Conservation (phyloP, 1,140 invertebrate genomes). For the Calephelis nemesis region DNA sequence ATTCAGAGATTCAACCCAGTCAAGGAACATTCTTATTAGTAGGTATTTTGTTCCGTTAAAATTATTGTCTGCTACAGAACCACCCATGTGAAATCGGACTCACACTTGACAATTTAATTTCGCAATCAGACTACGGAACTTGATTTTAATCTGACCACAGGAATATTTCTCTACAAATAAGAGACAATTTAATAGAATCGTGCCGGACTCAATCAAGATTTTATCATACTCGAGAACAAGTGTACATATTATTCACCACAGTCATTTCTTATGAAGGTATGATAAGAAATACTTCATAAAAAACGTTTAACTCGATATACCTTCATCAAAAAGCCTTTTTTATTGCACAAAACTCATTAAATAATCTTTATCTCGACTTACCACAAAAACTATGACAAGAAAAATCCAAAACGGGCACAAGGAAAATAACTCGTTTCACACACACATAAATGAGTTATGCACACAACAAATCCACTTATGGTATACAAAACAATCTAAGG, state of each 20-base stretch:
- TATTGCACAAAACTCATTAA: constrained; percentile 11
- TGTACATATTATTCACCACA: not conserved
- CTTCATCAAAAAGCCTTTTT: not conserved
- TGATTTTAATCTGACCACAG: constrained; percentile 25
- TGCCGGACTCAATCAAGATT: constrained; percentile 36
- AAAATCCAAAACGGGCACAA: constrained; percentile 67
- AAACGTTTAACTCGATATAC: not conserved
- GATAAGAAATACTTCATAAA: not conserved
- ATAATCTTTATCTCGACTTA: constrained; percentile 49
- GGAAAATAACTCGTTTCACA: constrained; percentile 61
- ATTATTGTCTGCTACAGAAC: too few species aligned
- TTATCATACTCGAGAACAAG: constrained; percentile 25
- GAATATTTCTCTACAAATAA: constrained; percentile 25
- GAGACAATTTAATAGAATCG: constrained; percentile 37
- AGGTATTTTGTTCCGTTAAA: too few species aligned
- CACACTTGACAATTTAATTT: not conserved
- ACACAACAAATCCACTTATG: constrained; percentile 58
- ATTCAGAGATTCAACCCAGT: too few species aligned
- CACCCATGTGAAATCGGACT: too few species aligned
- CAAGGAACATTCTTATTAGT: too few species aligned
- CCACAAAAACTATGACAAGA: constrained; percentile 55
- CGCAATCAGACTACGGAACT: not conserved
- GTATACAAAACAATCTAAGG: constrained; percentile 45
- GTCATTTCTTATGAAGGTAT: not conserved
- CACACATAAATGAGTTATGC: constrained; percentile 43